phyloP scores from a whole-genome alignment of 2,113 vertebrate species.

The Pleuronectes platessa region DNA sequence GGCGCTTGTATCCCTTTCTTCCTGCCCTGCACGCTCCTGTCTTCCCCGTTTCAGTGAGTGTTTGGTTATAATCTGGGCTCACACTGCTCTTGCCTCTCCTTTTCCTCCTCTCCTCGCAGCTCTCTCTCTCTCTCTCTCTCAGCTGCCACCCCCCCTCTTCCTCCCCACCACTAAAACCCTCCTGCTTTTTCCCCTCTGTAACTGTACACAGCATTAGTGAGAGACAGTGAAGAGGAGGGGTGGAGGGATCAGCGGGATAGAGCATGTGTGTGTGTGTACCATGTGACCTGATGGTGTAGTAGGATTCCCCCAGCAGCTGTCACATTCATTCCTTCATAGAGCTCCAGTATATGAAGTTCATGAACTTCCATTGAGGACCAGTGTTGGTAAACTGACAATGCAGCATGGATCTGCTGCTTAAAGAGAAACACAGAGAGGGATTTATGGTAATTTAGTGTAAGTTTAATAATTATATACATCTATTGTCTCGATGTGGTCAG shows the following conservation, averaged over 20 bases:
- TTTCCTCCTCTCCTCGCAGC: constrained; percentile 45
- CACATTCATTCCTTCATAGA: constrained; percentile 63
- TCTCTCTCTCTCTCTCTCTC: constrained; percentile 26
- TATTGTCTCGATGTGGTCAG: too few relatives aligned
- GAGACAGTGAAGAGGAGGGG: constrained; percentile 44
- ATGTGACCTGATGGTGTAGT: constrained; percentile 72
- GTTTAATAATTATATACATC: too few relatives aligned
- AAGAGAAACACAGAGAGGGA: too few relatives aligned
- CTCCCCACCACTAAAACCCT: constrained; percentile 2
- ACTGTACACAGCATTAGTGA: constrained; percentile 67
- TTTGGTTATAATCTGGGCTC: constrained; percentile 70
- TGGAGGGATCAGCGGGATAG: constrained; percentile 74
- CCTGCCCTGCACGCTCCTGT: constrained; percentile 18
- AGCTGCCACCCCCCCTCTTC: constrained; percentile 21
- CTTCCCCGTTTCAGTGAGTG: constrained; percentile 21
- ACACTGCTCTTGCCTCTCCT: constrained; percentile 54
- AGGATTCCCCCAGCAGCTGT: constrained; percentile 78
- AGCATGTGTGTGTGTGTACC: constrained; percentile 47
- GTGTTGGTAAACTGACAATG: not conserved
- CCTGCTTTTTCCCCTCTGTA: constrained; percentile 55
- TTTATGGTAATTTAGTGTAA: too few relatives aligned
- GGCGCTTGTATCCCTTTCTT: constrained; percentile 5
- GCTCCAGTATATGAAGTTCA: constrained; percentile 25
- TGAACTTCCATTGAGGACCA: constrained; percentile 23
- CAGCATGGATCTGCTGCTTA: too few relatives aligned